Evolutionary conservation across 2,888 invertebrate species (phyloP).

Genomic region (Gandaritis pyraliata): DNA sequence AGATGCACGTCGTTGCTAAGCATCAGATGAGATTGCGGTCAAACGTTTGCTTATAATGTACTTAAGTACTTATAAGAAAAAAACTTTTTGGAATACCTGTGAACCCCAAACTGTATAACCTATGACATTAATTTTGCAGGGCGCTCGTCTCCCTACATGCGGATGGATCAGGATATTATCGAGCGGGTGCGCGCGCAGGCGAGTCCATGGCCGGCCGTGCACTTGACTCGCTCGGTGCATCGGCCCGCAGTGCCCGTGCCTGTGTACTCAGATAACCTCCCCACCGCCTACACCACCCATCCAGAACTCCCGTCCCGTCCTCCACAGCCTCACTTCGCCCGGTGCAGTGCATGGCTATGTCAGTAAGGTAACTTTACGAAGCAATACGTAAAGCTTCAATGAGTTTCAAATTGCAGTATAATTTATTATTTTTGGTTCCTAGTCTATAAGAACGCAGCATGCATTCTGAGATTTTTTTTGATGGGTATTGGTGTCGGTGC

Average conservation of each 20-base stretch:
- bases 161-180: conserved; percentile 57
- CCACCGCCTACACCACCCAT: conserved; percentile 44
- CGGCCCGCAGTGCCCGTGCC: conserved; percentile 59
- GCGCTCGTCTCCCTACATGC: conserved; percentile 20
- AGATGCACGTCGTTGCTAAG: too few species aligned
- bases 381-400: neutral
- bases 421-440: too few species aligned
- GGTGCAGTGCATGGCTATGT: conserved; percentile 12
- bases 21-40: too few species aligned
- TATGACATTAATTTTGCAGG: conserved; percentile 17
- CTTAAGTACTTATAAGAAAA: too few species aligned
- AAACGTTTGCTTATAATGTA: too few species aligned
- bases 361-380: conserved; percentile 14
- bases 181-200: conserved; percentile 69
- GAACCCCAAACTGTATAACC: neutral
- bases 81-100: neutral
- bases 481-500: too few species aligned
- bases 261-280: conserved; percentile 54
- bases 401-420: too few species aligned
- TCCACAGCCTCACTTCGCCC: conserved; percentile 39
- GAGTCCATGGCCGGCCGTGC: conserved; percentile 73
- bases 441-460: too few species aligned
- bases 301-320: conserved; percentile 39
- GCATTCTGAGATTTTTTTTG: neutral
- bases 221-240: conserved; percentile 80